phyloP scores from a whole-genome alignment of 2,888 invertebrate genomes.

The Ectobius pallidus region DNA sequence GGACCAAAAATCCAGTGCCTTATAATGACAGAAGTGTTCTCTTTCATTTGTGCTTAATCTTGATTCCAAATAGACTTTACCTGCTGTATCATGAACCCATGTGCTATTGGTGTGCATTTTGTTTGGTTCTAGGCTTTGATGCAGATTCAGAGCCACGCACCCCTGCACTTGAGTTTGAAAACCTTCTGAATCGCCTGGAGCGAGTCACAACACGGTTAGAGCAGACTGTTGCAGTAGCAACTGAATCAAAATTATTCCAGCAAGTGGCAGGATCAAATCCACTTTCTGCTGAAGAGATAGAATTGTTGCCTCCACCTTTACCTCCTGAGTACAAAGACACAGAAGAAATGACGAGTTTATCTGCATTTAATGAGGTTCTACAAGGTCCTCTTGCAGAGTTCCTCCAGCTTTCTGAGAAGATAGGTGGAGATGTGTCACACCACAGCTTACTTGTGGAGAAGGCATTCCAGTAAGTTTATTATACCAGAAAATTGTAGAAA shows the following conservation, averaged over 20 bases:
- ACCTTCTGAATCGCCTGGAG: conserved; percentile 75
- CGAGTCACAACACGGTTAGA: conserved; percentile 75
- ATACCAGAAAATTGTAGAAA: too few species aligned
- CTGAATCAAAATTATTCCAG: conserved; percentile 46
- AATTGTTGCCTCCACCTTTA: too few species aligned
- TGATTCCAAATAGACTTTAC: too few species aligned
- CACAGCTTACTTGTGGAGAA: conserved; percentile 81
- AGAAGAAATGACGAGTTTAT: conserved; percentile 70
- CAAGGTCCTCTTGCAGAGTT: conserved; percentile 78
- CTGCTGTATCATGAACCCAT: too few species aligned
- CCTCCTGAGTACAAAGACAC: too few species aligned
- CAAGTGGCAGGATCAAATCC: conserved; percentile 47
- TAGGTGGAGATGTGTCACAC: conserved; percentile 83
- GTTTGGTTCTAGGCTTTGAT: conserved; percentile 63
- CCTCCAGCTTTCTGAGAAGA: conserved; percentile 74
- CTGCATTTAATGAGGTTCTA: conserved; percentile 75
- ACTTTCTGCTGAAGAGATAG: conserved; percentile 34
- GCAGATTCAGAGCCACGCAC: conserved; percentile 50
- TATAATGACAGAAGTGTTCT: too few species aligned
- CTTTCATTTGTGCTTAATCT: too few species aligned
- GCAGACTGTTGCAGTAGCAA: conserved; percentile 47
- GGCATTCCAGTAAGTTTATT: conserved; percentile 71
- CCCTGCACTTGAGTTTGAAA: conserved; percentile 67
- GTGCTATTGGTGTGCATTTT: too few species aligned
- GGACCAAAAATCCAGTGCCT: too few species aligned